Conservation (phyloP, 2,797 vertebrate genomes). For the Mionectes olivaceus region DNA sequence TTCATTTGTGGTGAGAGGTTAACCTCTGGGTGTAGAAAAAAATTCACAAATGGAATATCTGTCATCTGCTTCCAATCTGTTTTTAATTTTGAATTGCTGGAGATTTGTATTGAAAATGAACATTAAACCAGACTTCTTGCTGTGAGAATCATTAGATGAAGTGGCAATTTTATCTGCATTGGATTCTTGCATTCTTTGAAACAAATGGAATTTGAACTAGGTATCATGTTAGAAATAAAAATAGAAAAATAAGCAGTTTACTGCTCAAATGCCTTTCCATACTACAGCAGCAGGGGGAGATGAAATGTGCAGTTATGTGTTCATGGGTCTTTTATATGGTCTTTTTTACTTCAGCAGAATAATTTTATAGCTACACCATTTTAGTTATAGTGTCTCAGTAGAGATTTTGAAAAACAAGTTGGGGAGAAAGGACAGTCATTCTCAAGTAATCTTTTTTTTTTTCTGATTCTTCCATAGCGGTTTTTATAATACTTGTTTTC, state of each 20-base stretch:
- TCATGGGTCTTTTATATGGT: background rate
- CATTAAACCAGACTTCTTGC: background rate
- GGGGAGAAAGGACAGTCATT: background rate
- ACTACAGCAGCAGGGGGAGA: conserved; percentile 21
- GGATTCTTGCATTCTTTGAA: background rate
- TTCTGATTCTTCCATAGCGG: background rate
- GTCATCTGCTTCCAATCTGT: background rate
- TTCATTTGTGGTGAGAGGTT: background rate
- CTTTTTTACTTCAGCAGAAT: background rate
- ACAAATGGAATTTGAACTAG: background rate
- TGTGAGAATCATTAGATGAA: background rate
- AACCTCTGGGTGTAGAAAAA: background rate
- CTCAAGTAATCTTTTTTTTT: background rate
- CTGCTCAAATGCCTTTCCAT: background rate
- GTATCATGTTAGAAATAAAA: background rate
- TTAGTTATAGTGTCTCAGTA: background rate
- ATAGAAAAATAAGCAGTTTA: background rate
- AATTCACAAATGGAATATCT: background rate
- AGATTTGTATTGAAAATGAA: background rate
- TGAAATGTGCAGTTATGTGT: background rate
- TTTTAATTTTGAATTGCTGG: background rate
- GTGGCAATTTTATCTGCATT: background rate
- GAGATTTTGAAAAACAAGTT: background rate
- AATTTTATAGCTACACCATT: background rate
- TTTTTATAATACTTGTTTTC: background rate